Base-by-base conservation (phyloP, 2,888 invertebrate species). In the Lacanobia oleracea region DNA sequence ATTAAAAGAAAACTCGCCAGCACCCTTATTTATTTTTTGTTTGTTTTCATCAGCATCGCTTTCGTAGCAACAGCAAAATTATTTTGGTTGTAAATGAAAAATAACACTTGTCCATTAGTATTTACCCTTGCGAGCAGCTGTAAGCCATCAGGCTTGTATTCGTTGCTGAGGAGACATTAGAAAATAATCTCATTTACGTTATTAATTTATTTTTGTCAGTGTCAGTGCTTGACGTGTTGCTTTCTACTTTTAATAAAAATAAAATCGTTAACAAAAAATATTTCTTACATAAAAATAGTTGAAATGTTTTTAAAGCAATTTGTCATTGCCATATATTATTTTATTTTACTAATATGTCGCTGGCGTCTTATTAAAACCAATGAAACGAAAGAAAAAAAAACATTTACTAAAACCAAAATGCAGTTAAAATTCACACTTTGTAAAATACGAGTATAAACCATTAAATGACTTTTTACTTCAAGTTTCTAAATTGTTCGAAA, bases 61-160 rank as follows among this genome's bases (percentile, higher is more conserved):
- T 63, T 50, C 53, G 0, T 45, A 54, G 64, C n/a, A 77, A 37
- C 43, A 62, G 16, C 37, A 66, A 10, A 23, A 60, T 66, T 65
- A 59, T 77, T 70, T 81, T 61, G 23, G 23, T 67, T 69, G n/a
- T 63, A 54, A 81, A 82, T 66, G 62, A 77, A 77, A 77, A 81
- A 77, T 65, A 82, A 67, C 61, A 82, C 21, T 51, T 50, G 50
- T 51, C 67, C 72, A 82, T 82, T 82, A 82, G 66, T 50, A 43
- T 81, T 37, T 16, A 66, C 37, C 51, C 27, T 70, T 53, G 6
- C n/a, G n/a, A 65, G 61, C 79, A 72, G 79, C 77, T 77, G 82
- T 37, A 45, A 51, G 12, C 16, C 21, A 43, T 81, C 67, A n/a
- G 21, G 18, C 50, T 77, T 50, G 50, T 53, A 50, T 61, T 56